phyloP scores from a whole-genome alignment of 2,797 vertebrate species.

The Tinamus major region DNA sequence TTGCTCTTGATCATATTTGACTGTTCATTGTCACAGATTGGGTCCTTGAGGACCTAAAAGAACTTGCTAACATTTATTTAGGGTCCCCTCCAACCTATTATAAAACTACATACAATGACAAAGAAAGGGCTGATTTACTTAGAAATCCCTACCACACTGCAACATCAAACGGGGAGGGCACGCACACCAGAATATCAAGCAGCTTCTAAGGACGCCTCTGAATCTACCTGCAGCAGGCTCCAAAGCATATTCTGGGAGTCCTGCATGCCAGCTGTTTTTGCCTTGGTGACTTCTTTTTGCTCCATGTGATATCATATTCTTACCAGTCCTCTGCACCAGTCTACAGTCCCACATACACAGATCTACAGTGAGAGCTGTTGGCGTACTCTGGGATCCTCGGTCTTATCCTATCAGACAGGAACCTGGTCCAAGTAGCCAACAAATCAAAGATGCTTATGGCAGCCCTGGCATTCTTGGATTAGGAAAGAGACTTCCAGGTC shows the following conservation, averaged over 20 bases:
- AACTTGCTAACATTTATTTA: not conserved
- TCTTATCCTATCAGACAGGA: not conserved
- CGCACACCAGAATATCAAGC: not conserved
- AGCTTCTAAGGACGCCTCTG: not conserved
- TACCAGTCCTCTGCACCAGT: not conserved
- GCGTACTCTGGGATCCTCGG: not conserved
- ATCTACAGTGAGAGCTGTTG: not conserved
- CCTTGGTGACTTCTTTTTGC: not conserved
- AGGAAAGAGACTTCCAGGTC: not conserved
- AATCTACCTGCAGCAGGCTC: not conserved
- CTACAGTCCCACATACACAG: not conserved
- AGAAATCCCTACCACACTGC: not conserved
- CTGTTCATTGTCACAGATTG: not conserved
- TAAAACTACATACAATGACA: not conserved
- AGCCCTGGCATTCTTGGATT: not conserved
- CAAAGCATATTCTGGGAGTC: not conserved
- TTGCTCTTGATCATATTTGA: not conserved
- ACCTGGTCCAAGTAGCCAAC: not conserved
- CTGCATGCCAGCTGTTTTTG: not conserved
- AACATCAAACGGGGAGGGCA: fast-evolving
- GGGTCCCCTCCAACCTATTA: not conserved
- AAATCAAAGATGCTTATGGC: not conserved
- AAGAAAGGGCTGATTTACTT: not conserved
- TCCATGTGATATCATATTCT: not conserved
- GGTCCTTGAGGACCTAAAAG: not conserved